Evolutionary conservation across 2,113 vertebrate species (phyloP), one percentile per base, ranked within the genome.

Genomic region (Galemys pyrenaicus): DNA sequence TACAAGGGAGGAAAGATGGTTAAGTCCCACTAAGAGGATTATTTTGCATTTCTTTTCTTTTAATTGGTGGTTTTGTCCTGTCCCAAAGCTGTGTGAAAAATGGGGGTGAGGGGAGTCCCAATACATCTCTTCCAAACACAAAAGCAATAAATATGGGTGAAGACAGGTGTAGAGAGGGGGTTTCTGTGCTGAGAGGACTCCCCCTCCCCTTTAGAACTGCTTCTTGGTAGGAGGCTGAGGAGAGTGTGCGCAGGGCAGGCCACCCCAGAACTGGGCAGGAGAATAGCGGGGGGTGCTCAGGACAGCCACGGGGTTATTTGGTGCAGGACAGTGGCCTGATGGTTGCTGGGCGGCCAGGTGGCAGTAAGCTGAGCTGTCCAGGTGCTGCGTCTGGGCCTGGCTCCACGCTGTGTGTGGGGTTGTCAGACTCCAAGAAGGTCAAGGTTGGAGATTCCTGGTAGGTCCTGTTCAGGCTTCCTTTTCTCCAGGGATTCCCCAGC

Each of bases 1-100:
- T 94, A 96, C 93, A 92, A 26, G 32, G 35, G 89, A 95, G 89
- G 94, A 28, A 87, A 96, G 96, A 62, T 93, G 95, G 92, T 85
- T 95, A 65, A 91, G 11, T 67, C 58, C 62, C 46, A 10, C 74
- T 83, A 96, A 82, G 96, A 97, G 91, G 68, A 30, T 96, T 96
- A 44, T 79, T 95, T 54, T 79, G 81, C 93, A 80, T 97, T 96
- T 95, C 93, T 94, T 41, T 41, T 78, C 67, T 95, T 96, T 96
- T 96, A 93, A 94, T 96, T 92, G 94, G 17, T 60, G 88, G 49
- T 96, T 93, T 46, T 95, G 85, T 94, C 82, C 60, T 91, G 90
- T 91, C 92, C 46, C 75, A 96, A 95, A 96, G 89, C 89, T 82
- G 82, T 93, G 73, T 86, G 56, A 84, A 68, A 93, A 96, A 74